These are phyloP conservation scores for Ancistrus triradiatus DNA, from an alignment of 2,113 vertebrate species.

Conservation along the genomic window DNA sequence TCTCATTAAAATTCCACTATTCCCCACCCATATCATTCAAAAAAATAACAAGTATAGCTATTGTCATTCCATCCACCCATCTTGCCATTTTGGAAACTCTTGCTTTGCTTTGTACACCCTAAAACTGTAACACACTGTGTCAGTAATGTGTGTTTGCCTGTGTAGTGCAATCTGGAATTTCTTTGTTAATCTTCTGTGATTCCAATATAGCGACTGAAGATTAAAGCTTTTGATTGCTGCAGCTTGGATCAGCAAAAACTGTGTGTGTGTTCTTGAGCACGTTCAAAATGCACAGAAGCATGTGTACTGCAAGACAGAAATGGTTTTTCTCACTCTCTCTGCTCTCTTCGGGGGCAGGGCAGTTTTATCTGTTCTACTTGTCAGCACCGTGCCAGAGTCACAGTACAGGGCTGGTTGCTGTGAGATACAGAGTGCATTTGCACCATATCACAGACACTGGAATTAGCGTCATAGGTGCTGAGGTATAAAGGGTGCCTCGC, in stretches of 20 bases:
- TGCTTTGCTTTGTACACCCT: no score
- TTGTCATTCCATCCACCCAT: no score
- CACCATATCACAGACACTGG: slow-evolving; percentile 1
- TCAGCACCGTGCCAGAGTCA: slow-evolving; percentile 33
- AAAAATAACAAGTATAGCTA: no score
- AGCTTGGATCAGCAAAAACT: slow-evolving; percentile 27
- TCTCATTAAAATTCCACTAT: no score
- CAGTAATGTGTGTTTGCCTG: no score
- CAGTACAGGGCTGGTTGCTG: slow-evolving; percentile 1
- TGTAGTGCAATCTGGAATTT: no score
- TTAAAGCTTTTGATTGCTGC: no score
- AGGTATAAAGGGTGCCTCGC: not conserved
- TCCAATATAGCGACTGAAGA: no score
- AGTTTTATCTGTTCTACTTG: slow-evolving; percentile 37
- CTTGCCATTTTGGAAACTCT: no score
- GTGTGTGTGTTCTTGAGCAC: slow-evolving; percentile 6
- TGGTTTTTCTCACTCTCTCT: slow-evolving; percentile 9
- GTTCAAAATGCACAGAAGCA: not conserved
- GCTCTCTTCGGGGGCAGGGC: slow-evolving; percentile 38
- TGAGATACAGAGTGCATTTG: not conserved
- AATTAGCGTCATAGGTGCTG: slow-evolving; percentile 17
- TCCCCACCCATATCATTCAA: no score
- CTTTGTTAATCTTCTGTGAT: no score
- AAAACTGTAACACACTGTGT: no score
- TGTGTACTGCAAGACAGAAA: slow-evolving; percentile 10